A percentile compares a stretch with the other conserved stretches of the same genome.
Evolutionary conservation across 2,113 vertebrate genomes (phyloP).

Genomic region (Sorex fumeus): DNA sequence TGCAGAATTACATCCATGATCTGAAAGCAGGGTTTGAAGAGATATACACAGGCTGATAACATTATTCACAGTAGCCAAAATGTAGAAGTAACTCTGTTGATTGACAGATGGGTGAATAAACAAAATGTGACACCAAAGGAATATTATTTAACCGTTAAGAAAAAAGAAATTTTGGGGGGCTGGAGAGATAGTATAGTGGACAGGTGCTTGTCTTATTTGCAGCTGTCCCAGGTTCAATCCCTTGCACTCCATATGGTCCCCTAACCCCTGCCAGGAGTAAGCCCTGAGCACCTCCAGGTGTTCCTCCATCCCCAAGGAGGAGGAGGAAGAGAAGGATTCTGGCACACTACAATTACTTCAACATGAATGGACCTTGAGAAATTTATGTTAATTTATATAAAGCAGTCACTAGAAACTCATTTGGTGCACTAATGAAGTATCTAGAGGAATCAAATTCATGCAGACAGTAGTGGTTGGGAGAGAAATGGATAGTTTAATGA

Average conservation of each 20-base stretch:
- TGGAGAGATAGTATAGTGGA: too few relatives aligned
- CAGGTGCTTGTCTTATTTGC: too few relatives aligned
- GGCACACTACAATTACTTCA: neutral
- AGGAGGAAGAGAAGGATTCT: neutral
- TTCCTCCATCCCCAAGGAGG: too few relatives aligned
- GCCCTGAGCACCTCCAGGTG: too few relatives aligned
- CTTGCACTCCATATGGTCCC: too few relatives aligned
- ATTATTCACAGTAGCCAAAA: conserved; percentile 19
- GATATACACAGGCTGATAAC: neutral
- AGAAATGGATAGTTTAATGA: too few relatives aligned
- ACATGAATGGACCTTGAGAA: conserved; percentile 17
- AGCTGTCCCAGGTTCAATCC: too few relatives aligned
- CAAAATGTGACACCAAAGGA: conserved; percentile 35
- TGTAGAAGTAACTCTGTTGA: neutral
- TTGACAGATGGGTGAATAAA: neutral
- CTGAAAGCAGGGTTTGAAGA: conserved; percentile 28
- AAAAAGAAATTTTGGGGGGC: neutral
- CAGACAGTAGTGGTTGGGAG: too few relatives aligned
- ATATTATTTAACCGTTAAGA: neutral
- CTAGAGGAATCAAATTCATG: too few relatives aligned
- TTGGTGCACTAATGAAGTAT: too few relatives aligned
- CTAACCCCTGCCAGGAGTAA: neutral
- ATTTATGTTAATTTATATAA: conserved; percentile 32
- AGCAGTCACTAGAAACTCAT: neutral
- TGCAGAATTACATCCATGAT: conserved; percentile 24